Conservation (phyloP, 2,888 invertebrate species). For the Acanthopleura granulata region DNA sequence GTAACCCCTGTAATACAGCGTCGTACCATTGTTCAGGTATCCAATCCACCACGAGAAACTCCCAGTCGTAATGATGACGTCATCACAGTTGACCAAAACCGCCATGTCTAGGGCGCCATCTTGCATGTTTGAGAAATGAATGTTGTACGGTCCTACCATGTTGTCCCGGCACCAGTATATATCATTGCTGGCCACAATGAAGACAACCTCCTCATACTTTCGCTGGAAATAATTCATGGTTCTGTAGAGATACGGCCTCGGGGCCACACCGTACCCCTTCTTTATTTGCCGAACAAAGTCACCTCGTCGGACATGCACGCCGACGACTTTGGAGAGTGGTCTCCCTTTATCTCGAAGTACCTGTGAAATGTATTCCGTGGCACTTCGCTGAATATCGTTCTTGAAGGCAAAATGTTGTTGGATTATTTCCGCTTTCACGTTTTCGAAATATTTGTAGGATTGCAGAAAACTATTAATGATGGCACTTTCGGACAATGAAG, state of each 20-base stretch:
- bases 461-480: slow-evolving; percentile 44
- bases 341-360: slow-evolving; percentile 32
- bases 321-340: slow-evolving; percentile 39
- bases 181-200: slow-evolving; percentile 68
- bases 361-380: slow-evolving; percentile 35
- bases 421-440: slow-evolving; percentile 37
- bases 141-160: slow-evolving; percentile 43
- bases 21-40: slow-evolving; percentile 62
- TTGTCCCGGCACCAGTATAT: slow-evolving; percentile 58
- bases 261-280: slow-evolving; percentile 65
- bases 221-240: slow-evolving; percentile 58
- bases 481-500: background rate
- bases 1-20: slow-evolving; percentile 66
- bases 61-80: slow-evolving; percentile 65
- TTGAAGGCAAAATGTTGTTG: slow-evolving; percentile 47
- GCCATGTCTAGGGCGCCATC: slow-evolving; percentile 65
- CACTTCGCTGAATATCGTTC: slow-evolving; percentile 32
- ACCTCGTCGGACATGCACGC: slow-evolving; percentile 68
- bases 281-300: slow-evolving; percentile 62
- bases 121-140: slow-evolving; percentile 39
- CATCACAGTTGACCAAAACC: slow-evolving; percentile 60
- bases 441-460: slow-evolving; percentile 56
- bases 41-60: slow-evolving; percentile 71
- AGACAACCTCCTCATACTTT: slow-evolving; percentile 54
- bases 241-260: slow-evolving; percentile 57